Percentiles rank a stretch among this genome's conserved stretches.
phyloP scores from a whole-genome alignment of 1,140 invertebrate species.

The Orussus abietinus region DNA sequence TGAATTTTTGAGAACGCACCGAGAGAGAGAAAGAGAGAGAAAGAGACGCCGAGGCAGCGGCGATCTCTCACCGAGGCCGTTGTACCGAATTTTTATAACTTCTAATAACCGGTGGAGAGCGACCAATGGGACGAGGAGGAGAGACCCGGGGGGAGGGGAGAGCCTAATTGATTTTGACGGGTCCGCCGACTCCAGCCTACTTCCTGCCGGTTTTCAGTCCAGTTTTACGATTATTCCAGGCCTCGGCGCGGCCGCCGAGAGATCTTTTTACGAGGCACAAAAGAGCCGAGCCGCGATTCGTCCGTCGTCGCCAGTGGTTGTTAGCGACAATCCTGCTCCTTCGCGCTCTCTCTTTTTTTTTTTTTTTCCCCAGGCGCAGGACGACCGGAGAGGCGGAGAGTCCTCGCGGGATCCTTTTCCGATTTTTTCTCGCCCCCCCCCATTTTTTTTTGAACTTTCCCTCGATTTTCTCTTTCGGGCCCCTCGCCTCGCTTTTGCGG shows the following conservation, averaged over 20 bases:
- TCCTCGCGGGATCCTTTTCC: constrained; percentile 10
- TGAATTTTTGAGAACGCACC: too few relatives aligned
- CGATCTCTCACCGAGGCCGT: constrained; percentile 10
- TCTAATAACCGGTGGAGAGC: constrained; percentile 31
- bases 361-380: constrained; percentile 22
- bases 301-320: constrained; percentile 29
- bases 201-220: constrained; percentile 31
- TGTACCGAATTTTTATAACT: constrained; percentile 33
- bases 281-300: constrained; percentile 33
- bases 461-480: constrained; percentile 6
- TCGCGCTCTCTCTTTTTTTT: constrained; percentile 21
- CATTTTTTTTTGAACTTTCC: constrained; percentile 3
- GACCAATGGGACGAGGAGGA: constrained; percentile 9
- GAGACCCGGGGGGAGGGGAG: constrained; percentile 23
- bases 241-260: constrained; percentile 31
- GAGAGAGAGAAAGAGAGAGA: too few relatives aligned
- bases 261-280: constrained; percentile 37
- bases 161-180: constrained; percentile 37
- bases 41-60: too few relatives aligned
- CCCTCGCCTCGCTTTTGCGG: background rate
- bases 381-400: constrained; percentile 19
- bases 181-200: constrained; percentile 25
- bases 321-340: constrained; percentile 35
- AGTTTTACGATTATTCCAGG: constrained; percentile 36
- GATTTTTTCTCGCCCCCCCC: constrained; percentile 1